Evolutionary conservation across 1,140 invertebrate genomes (phyloP), one percentile per base, ranked within the genome.

Genomic region (Batillaria attramentaria): DNA sequence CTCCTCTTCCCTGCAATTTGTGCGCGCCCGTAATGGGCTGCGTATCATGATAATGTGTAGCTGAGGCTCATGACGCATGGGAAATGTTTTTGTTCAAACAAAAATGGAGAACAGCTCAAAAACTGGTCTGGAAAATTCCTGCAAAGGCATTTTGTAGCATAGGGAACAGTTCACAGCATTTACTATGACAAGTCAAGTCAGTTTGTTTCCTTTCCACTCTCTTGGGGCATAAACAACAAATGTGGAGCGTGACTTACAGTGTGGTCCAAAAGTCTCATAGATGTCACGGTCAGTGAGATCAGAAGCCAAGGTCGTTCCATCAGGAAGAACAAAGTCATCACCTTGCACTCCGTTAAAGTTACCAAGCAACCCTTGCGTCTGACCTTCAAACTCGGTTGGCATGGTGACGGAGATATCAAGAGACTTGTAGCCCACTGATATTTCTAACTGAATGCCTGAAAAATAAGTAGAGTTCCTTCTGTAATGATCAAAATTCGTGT

Each of bases 221-320:
- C n/a, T n/a, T n/a, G 57, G 20, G 5, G 4, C 24, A 60, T 20
- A 10, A 1, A 60, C 6, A 4, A 31, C 5, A 31, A 20, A 20
- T 28, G 57, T 16, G 8, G 10, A 2, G n/a, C n/a, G 24, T 10
- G 3, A 62, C 57, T 62, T 31, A 62, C 57, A 62, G 57, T 62
- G 33, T 10, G 57, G 72, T 0, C 28, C 46, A 41, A 68, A 74
- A 10, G 57, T 68, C 35, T 43, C 35, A 8, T 74, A 54, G 43
- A 74, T 74, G 24, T 74, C 28, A n/a, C 35, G 43, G 43, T 81
- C 79, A 0, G 79, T 78, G 5, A 65, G 18, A 68, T 81, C 72
- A 10, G 39, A 39, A 10, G 28, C 24, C 0, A 79, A 41, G 24
- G 75, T 39, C 18, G 78, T 79, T 33, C 62, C 72, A 54, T 76